These are phyloP conservation scores for Spinus pinus DNA, from an alignment of 2,797 vertebrate genomes.

Conservation along the genomic window DNA sequence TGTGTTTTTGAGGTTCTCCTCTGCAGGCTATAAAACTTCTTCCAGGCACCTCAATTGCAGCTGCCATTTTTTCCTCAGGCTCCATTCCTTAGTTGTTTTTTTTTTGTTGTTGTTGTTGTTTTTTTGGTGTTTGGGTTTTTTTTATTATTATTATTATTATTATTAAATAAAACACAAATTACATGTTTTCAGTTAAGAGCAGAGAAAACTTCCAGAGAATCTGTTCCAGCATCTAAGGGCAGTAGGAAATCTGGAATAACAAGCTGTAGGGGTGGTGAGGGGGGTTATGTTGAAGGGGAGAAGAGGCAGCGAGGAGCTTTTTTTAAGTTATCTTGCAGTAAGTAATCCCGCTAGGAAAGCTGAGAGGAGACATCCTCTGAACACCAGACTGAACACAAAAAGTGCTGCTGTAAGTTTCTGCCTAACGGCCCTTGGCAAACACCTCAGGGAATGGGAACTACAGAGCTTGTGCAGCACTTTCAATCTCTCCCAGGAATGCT, in stretches of 20 bases:
- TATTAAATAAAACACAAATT: neutral
- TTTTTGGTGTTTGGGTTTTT: accelerated
- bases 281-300: neutral
- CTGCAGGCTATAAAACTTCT: neutral
- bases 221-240: neutral
- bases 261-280: neutral
- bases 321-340: neutral
- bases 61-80: neutral
- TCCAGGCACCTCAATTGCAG: neutral
- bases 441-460: neutral
- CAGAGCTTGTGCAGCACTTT: neutral
- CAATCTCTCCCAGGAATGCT: neutral
- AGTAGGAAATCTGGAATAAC: constrained; percentile 21
- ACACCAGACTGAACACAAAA: neutral
- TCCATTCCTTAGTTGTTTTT: neutral
- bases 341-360: neutral
- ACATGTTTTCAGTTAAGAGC: neutral
- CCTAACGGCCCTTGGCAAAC: neutral
- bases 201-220: neutral
- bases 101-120: neutral
- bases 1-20: neutral
- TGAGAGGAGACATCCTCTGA: neutral
- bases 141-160: neutral
- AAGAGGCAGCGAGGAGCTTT: neutral
- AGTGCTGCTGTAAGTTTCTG: neutral